Conservation (phyloP, 1,140 invertebrate species). For the Drepana arcuata region DNA sequence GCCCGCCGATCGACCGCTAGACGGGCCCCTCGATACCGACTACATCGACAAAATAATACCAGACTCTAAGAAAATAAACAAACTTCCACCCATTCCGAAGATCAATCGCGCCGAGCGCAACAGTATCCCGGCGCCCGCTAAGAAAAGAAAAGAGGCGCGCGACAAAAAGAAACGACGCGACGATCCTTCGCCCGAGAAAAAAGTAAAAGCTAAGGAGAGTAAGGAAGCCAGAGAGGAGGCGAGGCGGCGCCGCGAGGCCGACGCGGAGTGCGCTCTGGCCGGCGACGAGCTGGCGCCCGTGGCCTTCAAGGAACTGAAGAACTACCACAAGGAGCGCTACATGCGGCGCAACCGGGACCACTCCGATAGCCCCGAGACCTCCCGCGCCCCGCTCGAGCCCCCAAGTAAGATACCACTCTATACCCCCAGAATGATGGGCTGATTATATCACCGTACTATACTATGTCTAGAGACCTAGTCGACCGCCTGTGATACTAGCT, state of each 20-base stretch:
- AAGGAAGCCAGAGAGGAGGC: constrained; percentile 16
- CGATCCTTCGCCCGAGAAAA: constrained; percentile 34
- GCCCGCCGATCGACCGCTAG: constrained; percentile 1
- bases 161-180: constrained; percentile 23
- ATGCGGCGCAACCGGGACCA: constrained; percentile 75
- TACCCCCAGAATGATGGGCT: constrained; percentile 35
- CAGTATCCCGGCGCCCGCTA: background rate
- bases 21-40: background rate
- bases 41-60: constrained; percentile 8
- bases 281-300: constrained; percentile 37
- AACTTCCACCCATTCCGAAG: constrained; percentile 63
- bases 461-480: constrained; percentile 6
- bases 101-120: constrained; percentile 27
- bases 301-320: constrained; percentile 75
- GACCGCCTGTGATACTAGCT: constrained; percentile 49
- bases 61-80: constrained; percentile 42
- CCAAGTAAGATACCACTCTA: constrained; percentile 61
- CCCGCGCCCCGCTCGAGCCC: constrained; percentile 15
- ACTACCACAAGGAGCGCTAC: constrained; percentile 75
- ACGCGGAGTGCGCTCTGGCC: constrained; percentile 17
- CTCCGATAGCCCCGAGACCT: constrained; percentile 66
- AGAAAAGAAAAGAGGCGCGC: background rate
- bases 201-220: constrained; percentile 18
- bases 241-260: constrained; percentile 10
- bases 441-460: constrained; percentile 8